These are phyloP conservation scores for Chymomyza procnemis DNA, from an alignment of 2,888 invertebrate species.

Conservation along the genomic window DNA sequence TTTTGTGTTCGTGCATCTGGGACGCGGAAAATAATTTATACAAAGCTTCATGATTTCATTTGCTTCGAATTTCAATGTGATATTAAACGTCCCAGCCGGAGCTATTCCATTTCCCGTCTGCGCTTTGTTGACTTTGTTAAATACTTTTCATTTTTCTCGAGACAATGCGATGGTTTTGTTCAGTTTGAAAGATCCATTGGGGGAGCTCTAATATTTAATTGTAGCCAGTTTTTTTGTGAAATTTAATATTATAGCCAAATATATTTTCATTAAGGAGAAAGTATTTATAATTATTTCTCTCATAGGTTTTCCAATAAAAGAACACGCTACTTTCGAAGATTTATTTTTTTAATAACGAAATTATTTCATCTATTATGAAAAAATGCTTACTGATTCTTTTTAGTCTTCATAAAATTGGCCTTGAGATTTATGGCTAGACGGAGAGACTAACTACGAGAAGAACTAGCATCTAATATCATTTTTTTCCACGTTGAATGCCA, in stretches of 20 bases:
- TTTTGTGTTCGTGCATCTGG: conserved; percentile 29
- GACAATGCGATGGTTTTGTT: neutral
- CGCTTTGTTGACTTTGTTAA: conserved; percentile 60
- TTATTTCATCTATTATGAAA: no score
- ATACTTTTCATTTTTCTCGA: conserved; percentile 50
- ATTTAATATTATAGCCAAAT: neutral
- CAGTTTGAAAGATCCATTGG: neutral
- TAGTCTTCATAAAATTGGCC: no score
- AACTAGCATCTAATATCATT: no score
- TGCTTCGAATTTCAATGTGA: conserved; percentile 46
- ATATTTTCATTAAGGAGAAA: neutral
- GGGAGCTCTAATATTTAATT: neutral
- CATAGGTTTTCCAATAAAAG: no score
- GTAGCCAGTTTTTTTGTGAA: neutral
- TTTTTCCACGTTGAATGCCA: no score
- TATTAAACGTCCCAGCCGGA: conserved; percentile 38
- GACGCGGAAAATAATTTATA: conserved; percentile 67
- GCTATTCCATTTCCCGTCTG: neutral
- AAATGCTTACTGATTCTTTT: no score
- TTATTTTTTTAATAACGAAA: no score
- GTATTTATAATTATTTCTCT: no score
- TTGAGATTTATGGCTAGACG: no score
- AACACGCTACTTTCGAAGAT: no score
- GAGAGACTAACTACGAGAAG: no score
- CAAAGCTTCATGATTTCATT: conserved; percentile 64